A percentile compares a stretch with the other conserved stretches of the same genome.
Conservation (phyloP, 2,113 vertebrate genomes). For the Oenanthe melanoleuca region DNA sequence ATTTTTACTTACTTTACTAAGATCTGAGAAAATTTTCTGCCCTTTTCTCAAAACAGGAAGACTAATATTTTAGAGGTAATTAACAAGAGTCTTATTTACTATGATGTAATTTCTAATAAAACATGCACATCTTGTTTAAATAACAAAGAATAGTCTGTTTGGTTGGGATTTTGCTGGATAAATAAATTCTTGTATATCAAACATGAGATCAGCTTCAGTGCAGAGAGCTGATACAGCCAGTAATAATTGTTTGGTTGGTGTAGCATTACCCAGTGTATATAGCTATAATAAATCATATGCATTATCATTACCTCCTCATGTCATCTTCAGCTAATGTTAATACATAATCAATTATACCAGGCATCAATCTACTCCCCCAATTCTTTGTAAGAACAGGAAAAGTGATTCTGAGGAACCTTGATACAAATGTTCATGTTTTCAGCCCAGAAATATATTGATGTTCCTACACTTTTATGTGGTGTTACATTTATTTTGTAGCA, state of each 20-base stretch:
- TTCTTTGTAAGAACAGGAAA: not conserved
- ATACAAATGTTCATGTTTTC: not conserved
- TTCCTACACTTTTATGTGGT: not conserved
- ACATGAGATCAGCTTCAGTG: not conserved
- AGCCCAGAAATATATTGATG: not conserved
- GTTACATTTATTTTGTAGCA: not conserved
- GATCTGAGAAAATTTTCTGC: not conserved
- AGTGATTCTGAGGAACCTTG: not conserved
- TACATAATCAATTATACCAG: not conserved
- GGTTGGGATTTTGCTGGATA: not conserved
- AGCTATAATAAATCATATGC: not conserved
- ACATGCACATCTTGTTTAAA: not conserved
- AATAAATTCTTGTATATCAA: not conserved
- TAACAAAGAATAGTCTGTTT: not conserved
- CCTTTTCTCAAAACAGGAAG: not conserved
- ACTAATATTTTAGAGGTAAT: not conserved
- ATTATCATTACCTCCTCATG: not conserved
- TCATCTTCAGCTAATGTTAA: slow-evolving; percentile 22
- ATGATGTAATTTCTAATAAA: not conserved
- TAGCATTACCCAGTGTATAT: not conserved
- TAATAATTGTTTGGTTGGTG: not conserved
- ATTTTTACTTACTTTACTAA: not conserved
- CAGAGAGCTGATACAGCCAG: not conserved
- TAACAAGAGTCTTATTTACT: not conserved
- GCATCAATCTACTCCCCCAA: not conserved